Percentiles rank a stretch among this genome's conserved stretches.
These are phyloP conservation scores for Syrrhaptes paradoxus DNA, from an alignment of 2,113 vertebrate species.

Conservation along the genomic window DNA sequence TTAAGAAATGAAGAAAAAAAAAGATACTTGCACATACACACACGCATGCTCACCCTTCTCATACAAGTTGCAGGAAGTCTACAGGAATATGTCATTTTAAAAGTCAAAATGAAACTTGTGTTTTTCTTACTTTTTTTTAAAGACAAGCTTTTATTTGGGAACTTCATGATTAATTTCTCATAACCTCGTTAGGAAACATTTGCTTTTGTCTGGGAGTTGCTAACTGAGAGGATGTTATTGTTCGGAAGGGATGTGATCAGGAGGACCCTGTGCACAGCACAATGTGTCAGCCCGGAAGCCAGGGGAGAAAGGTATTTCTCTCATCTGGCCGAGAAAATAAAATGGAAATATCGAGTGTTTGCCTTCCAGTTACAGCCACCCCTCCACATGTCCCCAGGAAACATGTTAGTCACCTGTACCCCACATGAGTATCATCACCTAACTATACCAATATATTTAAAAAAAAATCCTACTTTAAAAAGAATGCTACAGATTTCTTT, in stretches of 20 bases:
- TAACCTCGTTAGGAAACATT: background rate
- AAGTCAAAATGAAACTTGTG: background rate
- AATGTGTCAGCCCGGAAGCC: conserved; percentile 43
- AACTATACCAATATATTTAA: background rate
- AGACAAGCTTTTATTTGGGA: background rate
- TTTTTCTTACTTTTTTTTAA: background rate
- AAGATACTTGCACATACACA: rapidly evolving
- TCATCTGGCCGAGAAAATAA: conserved; percentile 26
- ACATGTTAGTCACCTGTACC: background rate
- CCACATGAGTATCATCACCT: background rate
- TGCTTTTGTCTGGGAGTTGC: conserved; percentile 20
- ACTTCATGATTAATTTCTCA: background rate
- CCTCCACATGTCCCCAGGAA: background rate
- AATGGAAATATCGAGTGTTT: background rate
- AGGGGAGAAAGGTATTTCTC: conserved; percentile 56
- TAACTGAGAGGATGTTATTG: conserved; percentile 73
- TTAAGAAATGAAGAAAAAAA: background rate
- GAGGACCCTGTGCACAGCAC: background rate
- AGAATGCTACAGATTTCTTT: background rate
- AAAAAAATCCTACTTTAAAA: background rate
- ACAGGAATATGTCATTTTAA: background rate
- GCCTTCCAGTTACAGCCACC: background rate
- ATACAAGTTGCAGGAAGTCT: background rate
- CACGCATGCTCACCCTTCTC: background rate
- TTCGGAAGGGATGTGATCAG: conserved; percentile 53